Evolutionary conservation across 2,888 invertebrate genomes (phyloP), one percentile per base, ranked within the genome.

Genomic region (Ischnura elegans): DNA sequence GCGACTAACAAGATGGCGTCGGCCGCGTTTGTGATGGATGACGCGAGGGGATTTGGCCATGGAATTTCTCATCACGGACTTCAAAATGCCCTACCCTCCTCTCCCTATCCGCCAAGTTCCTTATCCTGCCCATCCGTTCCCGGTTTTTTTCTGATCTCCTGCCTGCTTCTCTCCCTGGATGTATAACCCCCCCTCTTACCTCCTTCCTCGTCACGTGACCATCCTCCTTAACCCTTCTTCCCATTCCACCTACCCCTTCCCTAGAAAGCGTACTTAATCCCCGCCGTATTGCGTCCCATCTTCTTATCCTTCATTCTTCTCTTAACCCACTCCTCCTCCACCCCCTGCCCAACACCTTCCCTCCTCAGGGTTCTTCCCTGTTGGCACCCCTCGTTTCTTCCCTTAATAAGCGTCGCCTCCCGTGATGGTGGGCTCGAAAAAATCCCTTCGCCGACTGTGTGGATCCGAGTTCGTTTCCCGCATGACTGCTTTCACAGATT

Each of bases 61-160:
- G 90, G 90, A 90, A 90, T 90, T 90, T 90, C 90, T 90, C 90
- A 90, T 90, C 90, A 90, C 90, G 90, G 90, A 90, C 90, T 90
- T 90, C 90, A 90, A 90, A 90, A 90, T 61, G 90, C 90, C 61
- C 61, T 43, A 51, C 55, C 87, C 36, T 90, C 61, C 90, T 55
- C 43, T 43, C 61, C 55, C 25, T n/a, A n/a, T 10, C 46, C n/a
- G 5, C 46, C 42, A 46, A 43, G n/a, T 87, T 51, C 61, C 90
- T 21, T 43, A 61, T 90, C 66, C 61, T 47, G 21, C 66, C 55
- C 61, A 25, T 25, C 86, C 46, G 45, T 86, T 42, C 86, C 86
- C 46, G 45, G 45, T n/a, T 45, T 86, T n/a, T n/a, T 36, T 21
- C 45, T 86, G 45, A n/a, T 61, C 21, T n/a, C 86, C 25, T 46